Base-by-base conservation (phyloP, 2,113 vertebrate species). In the Gallinago undulata region DNA sequence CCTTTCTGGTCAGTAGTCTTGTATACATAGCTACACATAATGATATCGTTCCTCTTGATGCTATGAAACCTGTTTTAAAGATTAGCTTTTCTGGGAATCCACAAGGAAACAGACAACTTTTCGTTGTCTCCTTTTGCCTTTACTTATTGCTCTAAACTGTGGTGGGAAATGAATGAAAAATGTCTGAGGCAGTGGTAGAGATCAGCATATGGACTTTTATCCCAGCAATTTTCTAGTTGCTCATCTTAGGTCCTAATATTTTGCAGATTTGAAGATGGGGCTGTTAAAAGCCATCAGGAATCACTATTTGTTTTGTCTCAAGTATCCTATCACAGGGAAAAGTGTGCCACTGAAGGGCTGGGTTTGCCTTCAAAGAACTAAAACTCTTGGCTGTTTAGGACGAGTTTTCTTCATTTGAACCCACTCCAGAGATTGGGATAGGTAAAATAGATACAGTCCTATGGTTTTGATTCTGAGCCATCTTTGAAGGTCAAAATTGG, bases 401-500 rank as follows among this genome's bases (percentile, higher is more conserved):
- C 23, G 4, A 47, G 11, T 80, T 73, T 87, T 19, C 57, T 84
- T 84, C 53, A 48, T 78, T 83, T 89, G 68, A 84, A 84, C n/a
- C 57, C 87, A 12, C 37, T 68, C 22, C 77, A 69, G 62, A 57
- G 45, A 13, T 1, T 51, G 33, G 21, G 27, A 41, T 53, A 53
- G 10, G 53, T 89, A 82, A 93, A 89, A 48, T 13, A 79, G 69
- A 45, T 27, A 57, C n/a, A 79, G 19, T 7, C 22, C 35, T 16
- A 4, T 55, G 50, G 19, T 50, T 95, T 92, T 84, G 62, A 39
- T 82, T 92, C 84, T 59, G 70, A 94, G 59, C 45, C 25, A 51
- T 47, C 67, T 96, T 84, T 96, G 90, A 91, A 97, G 81, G 96
- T 95, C 95, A 91, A 60, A 95, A 74, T 8, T 2, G 1, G 50